These are phyloP conservation scores for Drosophila multiciliata DNA, from an alignment of 2,888 invertebrate genomes.

Conservation along the genomic window DNA sequence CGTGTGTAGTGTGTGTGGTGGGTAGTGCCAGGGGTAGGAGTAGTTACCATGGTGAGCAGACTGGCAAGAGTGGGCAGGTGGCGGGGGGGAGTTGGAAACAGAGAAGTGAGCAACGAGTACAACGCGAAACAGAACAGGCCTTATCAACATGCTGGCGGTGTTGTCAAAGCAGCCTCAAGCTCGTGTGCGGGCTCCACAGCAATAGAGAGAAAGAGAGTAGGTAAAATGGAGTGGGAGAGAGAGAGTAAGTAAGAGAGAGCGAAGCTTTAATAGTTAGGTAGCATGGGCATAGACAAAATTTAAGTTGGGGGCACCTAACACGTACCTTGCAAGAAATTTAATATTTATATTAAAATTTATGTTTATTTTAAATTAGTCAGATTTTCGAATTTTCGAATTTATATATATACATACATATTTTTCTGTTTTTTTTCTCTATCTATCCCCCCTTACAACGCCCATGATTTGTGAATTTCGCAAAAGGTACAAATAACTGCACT, in stretches of 20 bases:
- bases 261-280: not conserved
- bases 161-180: slow-evolving; percentile 70
- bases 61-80: too few relatives aligned
- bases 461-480: slow-evolving; percentile 46
- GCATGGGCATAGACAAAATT: not conserved
- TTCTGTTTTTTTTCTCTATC: not conserved
- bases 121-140: slow-evolving; percentile 35
- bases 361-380: not conserved
- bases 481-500: slow-evolving; percentile 19
- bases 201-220: not conserved
- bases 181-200: slow-evolving; percentile 65
- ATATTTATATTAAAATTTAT: not conserved
- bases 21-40: slow-evolving; percentile 1
- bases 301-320: not conserved
- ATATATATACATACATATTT: too few relatives aligned
- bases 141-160: slow-evolving; percentile 76
- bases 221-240: not conserved
- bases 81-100: not conserved
- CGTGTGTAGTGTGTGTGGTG: not conserved
- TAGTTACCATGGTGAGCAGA: not conserved
- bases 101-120: not conserved
- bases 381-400: too few relatives aligned
- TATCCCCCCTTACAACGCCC: not conserved
- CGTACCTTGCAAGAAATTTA: not conserved
- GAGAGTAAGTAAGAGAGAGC: not conserved